Conservation (phyloP, 1,140 invertebrate genomes). For the Sogatella furcifera region DNA sequence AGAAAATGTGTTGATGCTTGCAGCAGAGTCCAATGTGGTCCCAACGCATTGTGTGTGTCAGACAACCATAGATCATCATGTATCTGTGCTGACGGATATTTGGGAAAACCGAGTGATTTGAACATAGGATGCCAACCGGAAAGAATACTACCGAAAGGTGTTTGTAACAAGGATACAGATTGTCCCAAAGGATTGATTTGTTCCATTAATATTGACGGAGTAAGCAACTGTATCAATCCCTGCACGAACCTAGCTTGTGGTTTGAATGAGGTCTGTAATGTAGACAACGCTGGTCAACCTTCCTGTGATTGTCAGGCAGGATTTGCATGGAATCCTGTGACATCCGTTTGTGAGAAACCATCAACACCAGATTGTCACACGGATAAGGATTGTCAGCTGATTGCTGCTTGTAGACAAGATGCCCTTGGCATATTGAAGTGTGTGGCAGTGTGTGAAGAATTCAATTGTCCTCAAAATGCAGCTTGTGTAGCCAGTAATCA, state of each 20-base stretch:
- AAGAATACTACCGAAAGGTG: slow-evolving; percentile 35
- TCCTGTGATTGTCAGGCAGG: slow-evolving; percentile 63
- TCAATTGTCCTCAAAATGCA: slow-evolving; percentile 73
- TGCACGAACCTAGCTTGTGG: slow-evolving; percentile 69
- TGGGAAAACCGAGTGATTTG: slow-evolving; percentile 67
- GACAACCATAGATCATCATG: slow-evolving; percentile 74
- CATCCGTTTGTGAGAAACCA: slow-evolving; percentile 70
- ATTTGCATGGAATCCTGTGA: slow-evolving; percentile 71
- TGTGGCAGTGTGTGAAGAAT: slow-evolving; percentile 57
- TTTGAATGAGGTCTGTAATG: slow-evolving; percentile 63
- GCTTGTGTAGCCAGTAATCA: slow-evolving; percentile 64
- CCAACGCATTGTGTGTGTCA: slow-evolving; percentile 75
- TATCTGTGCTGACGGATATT: slow-evolving; percentile 67
- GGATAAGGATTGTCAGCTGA: slow-evolving; percentile 57
- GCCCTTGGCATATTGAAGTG: slow-evolving; percentile 78
- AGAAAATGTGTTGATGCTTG: slow-evolving; percentile 79
- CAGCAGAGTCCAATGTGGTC: slow-evolving; percentile 76
- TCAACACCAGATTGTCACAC: slow-evolving; percentile 65
- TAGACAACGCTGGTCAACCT: slow-evolving; percentile 50
- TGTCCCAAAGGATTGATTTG: slow-evolving; percentile 52
- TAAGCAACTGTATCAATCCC: slow-evolving; percentile 58
- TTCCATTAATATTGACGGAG: slow-evolving; percentile 37
- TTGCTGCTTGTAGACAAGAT: slow-evolving; percentile 63
- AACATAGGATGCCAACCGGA: slow-evolving; percentile 61
- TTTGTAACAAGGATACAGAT: slow-evolving; percentile 57